Base-by-base conservation (phyloP, 2,113 vertebrate genomes). In the Rhegmatorhina hoffmannsi region DNA sequence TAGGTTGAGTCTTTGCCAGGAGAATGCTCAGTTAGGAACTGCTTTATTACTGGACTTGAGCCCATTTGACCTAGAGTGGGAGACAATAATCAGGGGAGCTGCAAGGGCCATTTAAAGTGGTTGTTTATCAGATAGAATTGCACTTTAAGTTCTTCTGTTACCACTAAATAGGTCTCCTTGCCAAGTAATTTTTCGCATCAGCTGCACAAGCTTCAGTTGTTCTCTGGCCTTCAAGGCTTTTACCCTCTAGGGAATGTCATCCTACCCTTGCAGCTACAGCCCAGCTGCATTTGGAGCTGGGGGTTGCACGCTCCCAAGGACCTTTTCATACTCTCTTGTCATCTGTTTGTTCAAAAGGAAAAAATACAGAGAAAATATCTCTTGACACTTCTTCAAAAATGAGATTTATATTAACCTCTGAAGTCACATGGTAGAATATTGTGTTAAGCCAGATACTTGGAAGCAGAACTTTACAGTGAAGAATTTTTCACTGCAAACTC, bases 71-170 rank as follows among this genome's bases (percentile, higher is more conserved):
- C 69, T 92, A 91, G 66, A 92, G 89, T 69, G 74, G 46, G 73
- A 91, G 64, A 82, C 69, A 94, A 73, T 46, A 87, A 82, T 75
- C 47, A 46, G 68, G 68, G 38, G 86, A 93, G 62, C 63, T 95
- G 52, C 75, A 84, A 92, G 84, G 85, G 58, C 58, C 79, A 29
- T 85, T 96, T 72, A 13, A 89, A 67, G 59, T 83, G 89, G 60
- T 66, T 90, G 69, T 75, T 90, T 90, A 38, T 87, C 55, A 91
- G 77, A 59, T 62, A 77, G 93, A 73, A 63, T 78, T 88, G 90
- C 92, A 95, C 92, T 96, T 96, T 84, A 94, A 84, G 70, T 62
- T 93, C 77, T 77, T 87, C 69, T 91, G 53, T 88, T 95, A 85
- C 74, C 47, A 78, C 86, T 84, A 70, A 86, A 43, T 44, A 81